phyloP scores from a whole-genome alignment of 2,888 invertebrate genomes.

The Drosophila ochracea region DNA sequence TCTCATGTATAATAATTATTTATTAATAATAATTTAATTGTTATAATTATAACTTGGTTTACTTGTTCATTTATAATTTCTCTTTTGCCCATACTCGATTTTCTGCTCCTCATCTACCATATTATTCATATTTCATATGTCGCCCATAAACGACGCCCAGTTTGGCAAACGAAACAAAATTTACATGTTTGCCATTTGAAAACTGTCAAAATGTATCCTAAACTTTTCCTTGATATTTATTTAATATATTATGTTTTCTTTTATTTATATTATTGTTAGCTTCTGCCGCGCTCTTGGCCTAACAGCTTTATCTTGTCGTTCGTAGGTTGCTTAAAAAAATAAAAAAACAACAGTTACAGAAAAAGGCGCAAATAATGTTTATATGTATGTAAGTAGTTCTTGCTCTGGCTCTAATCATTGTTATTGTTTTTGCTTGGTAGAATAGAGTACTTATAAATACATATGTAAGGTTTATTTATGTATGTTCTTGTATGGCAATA shows the following conservation, averaged over 20 bases:
- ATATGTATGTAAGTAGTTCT: conserved; percentile 55
- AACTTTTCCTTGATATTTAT: conserved; percentile 58
- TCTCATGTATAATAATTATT: conserved; percentile 78
- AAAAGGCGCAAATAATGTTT: conserved; percentile 55
- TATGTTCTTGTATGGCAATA: conserved; percentile 63
- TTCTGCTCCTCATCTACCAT: conserved; percentile 45
- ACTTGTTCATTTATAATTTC: conserved; percentile 57
- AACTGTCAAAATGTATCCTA: conserved; percentile 70
- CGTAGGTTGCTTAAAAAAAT: conserved; percentile 31
- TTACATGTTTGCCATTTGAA: conserved; percentile 63
- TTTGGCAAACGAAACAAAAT: conserved; percentile 77
- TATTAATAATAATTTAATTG: conserved; percentile 79
- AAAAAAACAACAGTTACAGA: conserved; percentile 47
- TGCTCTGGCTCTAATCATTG: conserved; percentile 48
- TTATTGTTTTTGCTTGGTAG: conserved; percentile 50
- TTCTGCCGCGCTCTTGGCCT: conserved; percentile 52
- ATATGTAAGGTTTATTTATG: conserved; percentile 73
- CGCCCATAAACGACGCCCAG: conserved; percentile 72
- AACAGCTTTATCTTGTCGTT: conserved; percentile 39
- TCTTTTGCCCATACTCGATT: conserved; percentile 25
- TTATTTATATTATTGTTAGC: conserved; percentile 67
- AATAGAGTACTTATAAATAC: conserved; percentile 70
- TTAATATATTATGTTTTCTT: conserved; percentile 35
- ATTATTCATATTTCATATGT: conserved; percentile 37
- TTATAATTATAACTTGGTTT: conserved; percentile 79